Evolutionary conservation across 2,113 vertebrate genomes (phyloP).

Genomic region (Stictonetta naevosa): DNA sequence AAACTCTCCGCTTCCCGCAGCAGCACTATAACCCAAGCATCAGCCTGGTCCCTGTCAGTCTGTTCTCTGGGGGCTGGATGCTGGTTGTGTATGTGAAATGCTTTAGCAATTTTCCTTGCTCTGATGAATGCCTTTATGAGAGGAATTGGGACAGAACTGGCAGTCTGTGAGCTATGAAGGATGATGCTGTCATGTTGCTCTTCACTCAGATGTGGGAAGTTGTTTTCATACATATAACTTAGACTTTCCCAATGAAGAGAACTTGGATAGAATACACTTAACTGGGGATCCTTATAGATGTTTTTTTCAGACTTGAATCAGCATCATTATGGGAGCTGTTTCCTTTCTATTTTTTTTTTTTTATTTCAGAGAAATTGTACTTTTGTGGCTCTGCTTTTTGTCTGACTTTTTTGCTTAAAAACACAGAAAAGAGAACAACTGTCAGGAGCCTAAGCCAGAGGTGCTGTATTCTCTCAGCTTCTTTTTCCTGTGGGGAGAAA

Average conservation of each 20-base stretch:
- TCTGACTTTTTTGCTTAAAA: neutral
- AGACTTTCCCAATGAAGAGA: neutral
- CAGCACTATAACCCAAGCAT: neutral
- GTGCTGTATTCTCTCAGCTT: neutral
- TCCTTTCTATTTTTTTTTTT: neutral
- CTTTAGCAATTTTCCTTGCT: conserved; percentile 41
- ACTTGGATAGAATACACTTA: conserved; percentile 13
- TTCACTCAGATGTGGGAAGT: conserved; percentile 22
- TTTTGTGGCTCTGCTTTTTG: conserved; percentile 7
- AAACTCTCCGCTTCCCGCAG: neutral
- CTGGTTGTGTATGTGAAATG: neutral
- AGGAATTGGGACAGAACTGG: conserved; percentile 18
- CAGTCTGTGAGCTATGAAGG: conserved; percentile 25
- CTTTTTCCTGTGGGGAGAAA: neutral
- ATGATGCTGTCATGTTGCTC: conserved; percentile 41
- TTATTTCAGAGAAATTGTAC: neutral
- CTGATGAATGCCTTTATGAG: conserved; percentile 14
- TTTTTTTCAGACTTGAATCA: conserved; percentile 8
- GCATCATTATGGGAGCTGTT: neutral
- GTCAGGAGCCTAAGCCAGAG: neutral
- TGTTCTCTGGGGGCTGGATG: neutral
- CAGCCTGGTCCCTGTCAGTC: neutral
- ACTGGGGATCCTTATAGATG: neutral
- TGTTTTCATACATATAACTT: conserved; percentile 42
- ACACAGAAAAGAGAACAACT: neutral